Evolutionary conservation across 53 echinoderm and acorn worm genomes (phyloP).

Genomic region (Paracentrotus lividus): DNA sequence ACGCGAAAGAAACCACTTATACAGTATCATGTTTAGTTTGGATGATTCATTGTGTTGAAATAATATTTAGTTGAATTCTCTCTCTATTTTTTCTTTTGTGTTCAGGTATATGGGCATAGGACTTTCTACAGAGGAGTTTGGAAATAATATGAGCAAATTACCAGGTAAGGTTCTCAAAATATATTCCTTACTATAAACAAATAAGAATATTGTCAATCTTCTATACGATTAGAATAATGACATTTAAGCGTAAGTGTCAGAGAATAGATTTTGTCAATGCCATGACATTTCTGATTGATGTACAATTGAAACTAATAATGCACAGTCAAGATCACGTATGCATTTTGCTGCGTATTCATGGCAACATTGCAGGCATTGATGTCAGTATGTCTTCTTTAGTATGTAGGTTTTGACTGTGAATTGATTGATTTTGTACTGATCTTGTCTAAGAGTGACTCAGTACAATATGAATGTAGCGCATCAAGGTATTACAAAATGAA

Average conservation of each 20-base stretch:
- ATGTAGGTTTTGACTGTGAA: not conserved
- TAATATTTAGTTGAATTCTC: not conserved
- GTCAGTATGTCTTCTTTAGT: not conserved
- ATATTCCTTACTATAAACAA: no score
- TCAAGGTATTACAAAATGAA: not conserved
- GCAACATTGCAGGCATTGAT: not conserved
- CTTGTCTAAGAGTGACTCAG: not conserved
- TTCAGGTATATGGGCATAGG: constrained; percentile 98
- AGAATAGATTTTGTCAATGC: not conserved
- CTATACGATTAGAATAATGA: not conserved
- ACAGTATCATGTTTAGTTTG: no score
- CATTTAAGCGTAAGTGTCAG: not conserved
- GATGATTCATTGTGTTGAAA: not conserved
- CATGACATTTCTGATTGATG: not conserved
- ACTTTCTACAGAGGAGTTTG: constrained; percentile 92
- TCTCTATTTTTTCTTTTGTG: constrained; percentile 42
- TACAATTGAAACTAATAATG: not conserved
- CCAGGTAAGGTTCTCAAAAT: constrained; percentile 86
- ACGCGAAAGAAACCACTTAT: no score
- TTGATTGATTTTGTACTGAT: not conserved
- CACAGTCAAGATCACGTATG: not conserved
- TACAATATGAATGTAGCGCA: not conserved
- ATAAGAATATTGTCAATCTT: no score
- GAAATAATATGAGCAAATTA: constrained; percentile 92
- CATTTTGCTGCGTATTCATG: not conserved